These are phyloP conservation scores for Tigriopus japonicus DNA, from an alignment of 1,140 invertebrate genomes.

Conservation along the genomic window DNA sequence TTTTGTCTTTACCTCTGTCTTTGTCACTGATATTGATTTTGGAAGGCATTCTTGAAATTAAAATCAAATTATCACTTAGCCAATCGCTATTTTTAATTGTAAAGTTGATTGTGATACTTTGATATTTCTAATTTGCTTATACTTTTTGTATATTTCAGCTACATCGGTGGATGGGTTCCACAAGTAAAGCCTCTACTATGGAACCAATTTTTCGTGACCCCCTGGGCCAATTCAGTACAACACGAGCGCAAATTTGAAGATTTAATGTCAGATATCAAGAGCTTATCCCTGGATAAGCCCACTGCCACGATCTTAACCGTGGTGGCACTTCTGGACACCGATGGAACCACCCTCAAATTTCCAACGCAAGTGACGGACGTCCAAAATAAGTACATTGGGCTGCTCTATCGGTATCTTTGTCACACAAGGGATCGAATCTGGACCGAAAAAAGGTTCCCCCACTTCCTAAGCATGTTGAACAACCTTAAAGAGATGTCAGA, in stretches of 20 bases:
- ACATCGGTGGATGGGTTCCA: no score
- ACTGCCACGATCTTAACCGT: background rate
- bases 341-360: background rate
- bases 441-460: background rate
- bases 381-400: background rate
- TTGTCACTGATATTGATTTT: no score
- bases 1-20: no score
- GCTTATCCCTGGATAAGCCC: background rate
- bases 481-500: background rate
- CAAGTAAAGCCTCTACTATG: background rate
- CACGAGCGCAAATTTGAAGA: background rate
- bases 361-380: background rate
- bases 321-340: background rate
- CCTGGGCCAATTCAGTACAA: background rate
- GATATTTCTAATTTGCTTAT: no score
- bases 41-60: no score
- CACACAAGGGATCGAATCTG: background rate
- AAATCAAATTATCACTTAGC: no score
- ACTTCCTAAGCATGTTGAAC: background rate
- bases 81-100: no score
- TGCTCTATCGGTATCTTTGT: background rate
- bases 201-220: background rate
- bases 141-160: no score
- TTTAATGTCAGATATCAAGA: background rate
- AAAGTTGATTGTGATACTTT: no score